Conservation (phyloP, 2,113 vertebrate genomes). For the Mungos mungo region DNA sequence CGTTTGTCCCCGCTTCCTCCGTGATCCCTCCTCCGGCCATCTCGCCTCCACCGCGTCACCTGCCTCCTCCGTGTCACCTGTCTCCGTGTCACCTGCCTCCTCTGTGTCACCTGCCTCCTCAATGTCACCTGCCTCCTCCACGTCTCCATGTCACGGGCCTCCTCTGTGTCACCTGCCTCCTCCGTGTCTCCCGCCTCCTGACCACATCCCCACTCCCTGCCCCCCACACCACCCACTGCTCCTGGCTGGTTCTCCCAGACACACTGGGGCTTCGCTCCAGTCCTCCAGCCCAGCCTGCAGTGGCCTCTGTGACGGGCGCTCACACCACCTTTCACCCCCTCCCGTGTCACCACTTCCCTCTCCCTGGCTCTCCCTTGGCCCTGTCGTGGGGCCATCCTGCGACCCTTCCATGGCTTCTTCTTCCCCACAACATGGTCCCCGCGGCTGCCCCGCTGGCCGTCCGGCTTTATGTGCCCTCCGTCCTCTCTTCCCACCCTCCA, state of each 20-base stretch:
- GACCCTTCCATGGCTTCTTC: not conserved
- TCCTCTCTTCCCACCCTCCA: no score
- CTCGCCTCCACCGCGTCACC: not conserved
- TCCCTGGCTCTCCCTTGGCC: not conserved
- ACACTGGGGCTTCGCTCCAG: not conserved
- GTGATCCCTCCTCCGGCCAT: not conserved
- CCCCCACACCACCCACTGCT: not conserved
- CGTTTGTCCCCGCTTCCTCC: no score
- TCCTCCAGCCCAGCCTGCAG: not conserved
- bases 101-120: no score
- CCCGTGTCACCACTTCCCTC: fast-evolving
- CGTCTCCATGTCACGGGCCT: no score
- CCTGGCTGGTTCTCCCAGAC: not conserved
- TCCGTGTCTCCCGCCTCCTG: not conserved
- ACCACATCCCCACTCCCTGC: not conserved
- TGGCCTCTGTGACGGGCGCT: not conserved
- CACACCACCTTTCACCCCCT: not conserved
- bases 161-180: no score
- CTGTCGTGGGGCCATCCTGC: not conserved
- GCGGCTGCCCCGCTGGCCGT: no score
- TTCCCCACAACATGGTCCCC: not conserved
- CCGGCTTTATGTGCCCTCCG: not conserved
- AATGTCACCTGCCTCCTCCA: no score
- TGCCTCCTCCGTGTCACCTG: no score
- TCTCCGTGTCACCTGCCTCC: no score